phyloP scores from a whole-genome alignment of 2,113 vertebrate genomes.

The Numida meleagris region DNA sequence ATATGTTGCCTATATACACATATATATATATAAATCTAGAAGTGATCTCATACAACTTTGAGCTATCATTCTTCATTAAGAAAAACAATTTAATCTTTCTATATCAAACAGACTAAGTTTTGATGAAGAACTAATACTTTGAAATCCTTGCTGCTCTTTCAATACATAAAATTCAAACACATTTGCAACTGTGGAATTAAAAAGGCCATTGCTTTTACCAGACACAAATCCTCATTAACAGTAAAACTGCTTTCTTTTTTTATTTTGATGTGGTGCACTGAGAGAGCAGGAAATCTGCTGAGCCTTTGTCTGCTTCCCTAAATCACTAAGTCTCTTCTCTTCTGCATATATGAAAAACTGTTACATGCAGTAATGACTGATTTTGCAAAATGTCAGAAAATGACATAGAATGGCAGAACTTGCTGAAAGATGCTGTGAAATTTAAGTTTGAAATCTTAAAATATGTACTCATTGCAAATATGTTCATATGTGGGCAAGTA shows the following conservation, averaged over 20 bases:
- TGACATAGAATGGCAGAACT: not conserved
- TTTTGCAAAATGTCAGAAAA: not conserved
- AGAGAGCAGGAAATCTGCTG: not conserved
- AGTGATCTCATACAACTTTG: not conserved
- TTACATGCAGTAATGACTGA: not conserved
- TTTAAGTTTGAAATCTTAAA: slow-evolving; percentile 1
- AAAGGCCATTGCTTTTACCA: not conserved
- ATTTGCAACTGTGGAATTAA: not conserved
- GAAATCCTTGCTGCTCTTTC: not conserved
- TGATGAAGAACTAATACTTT: not conserved
- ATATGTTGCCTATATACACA: not conserved
- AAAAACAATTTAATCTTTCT: not conserved
- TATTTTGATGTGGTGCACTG: not conserved
- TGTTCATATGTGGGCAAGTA: not conserved
- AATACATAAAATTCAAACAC: not conserved
- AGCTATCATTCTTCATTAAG: not conserved
- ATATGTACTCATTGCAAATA: not conserved
- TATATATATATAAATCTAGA: not conserved
- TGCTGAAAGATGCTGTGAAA: not conserved
- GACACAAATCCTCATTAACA: not conserved
- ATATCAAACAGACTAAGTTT: not conserved
- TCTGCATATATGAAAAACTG: not conserved
- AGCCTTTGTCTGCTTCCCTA: not conserved
- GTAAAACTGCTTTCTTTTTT: not conserved
- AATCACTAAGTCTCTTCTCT: not conserved